These are phyloP conservation scores for Sebastes variabilis DNA, from an alignment of 2,797 vertebrate species.

Conservation along the genomic window DNA sequence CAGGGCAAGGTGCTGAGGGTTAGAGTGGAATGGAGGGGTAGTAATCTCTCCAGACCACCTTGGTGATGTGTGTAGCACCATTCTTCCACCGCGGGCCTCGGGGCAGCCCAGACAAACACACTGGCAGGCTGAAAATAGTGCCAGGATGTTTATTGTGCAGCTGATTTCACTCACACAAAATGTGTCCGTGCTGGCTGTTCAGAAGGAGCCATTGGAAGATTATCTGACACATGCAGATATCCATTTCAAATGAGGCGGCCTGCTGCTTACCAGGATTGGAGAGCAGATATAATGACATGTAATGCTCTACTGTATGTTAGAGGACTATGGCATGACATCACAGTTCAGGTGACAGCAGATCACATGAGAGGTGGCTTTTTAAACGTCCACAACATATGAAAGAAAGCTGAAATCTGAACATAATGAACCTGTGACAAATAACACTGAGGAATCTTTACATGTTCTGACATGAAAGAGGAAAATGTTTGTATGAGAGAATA, in stretches of 20 bases:
- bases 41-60: conserved; percentile 80
- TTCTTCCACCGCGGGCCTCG: conserved; percentile 50
- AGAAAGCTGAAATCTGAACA: neutral
- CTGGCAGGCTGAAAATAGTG: conserved; percentile 67
- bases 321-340: neutral
- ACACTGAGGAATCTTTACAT: neutral
- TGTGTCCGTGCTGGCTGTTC: conserved; percentile 34
- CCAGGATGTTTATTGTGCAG: conserved; percentile 56
- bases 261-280: conserved; percentile 6
- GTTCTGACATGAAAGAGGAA: too few species aligned
- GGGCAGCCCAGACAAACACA: conserved; percentile 55
- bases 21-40: conserved; percentile 39
- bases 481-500: neutral
- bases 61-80: conserved; percentile 65
- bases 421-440: neutral
- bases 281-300: neutral
- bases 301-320: neutral
- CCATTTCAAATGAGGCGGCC: conserved; percentile 55
- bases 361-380: neutral
- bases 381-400: neutral
- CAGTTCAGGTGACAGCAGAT: neutral
- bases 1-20: conserved; percentile 33
- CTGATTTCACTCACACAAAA: conserved; percentile 42
- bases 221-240: conserved; percentile 60
- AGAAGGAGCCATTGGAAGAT: conserved; percentile 53